A percentile compares a stretch with the other conserved stretches of the same genome.
Conservation (phyloP, 1,140 invertebrate species). For the Coenobita brevimanus region DNA sequence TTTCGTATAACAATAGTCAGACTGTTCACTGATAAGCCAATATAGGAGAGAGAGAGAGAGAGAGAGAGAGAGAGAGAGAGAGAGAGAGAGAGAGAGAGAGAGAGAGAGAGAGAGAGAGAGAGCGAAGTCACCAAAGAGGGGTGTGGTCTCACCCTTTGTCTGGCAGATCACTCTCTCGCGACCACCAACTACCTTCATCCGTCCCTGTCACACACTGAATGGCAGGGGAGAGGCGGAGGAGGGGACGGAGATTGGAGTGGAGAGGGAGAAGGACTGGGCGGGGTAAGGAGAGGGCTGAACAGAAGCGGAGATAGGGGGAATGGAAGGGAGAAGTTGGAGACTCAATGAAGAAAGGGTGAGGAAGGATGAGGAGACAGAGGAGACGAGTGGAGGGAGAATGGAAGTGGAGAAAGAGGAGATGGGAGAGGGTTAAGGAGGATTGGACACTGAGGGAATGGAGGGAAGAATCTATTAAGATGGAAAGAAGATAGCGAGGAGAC, state of each 20-base stretch:
- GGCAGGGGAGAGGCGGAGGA: background rate
- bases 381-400: background rate
- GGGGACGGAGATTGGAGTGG: background rate
- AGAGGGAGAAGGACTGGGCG: background rate
- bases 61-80: conserved; percentile 1
- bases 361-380: background rate
- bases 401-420: background rate
- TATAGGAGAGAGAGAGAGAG: no score
- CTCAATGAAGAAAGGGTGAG: background rate
- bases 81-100: background rate
- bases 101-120: conserved; percentile 7
- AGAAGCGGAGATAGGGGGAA: background rate
- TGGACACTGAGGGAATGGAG: background rate
- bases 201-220: no score
- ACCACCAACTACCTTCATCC: no score
- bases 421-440: background rate
- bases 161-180: no score
- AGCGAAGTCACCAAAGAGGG: no score
- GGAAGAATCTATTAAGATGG: background rate
- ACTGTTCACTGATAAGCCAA: no score
- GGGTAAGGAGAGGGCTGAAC: background rate
- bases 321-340: background rate
- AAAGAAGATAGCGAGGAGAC: background rate
- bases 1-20: no score
- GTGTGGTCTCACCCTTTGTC: no score